Base-by-base conservation (phyloP, 2,113 vertebrate genomes). In the Microcebus lehilahytsara region DNA sequence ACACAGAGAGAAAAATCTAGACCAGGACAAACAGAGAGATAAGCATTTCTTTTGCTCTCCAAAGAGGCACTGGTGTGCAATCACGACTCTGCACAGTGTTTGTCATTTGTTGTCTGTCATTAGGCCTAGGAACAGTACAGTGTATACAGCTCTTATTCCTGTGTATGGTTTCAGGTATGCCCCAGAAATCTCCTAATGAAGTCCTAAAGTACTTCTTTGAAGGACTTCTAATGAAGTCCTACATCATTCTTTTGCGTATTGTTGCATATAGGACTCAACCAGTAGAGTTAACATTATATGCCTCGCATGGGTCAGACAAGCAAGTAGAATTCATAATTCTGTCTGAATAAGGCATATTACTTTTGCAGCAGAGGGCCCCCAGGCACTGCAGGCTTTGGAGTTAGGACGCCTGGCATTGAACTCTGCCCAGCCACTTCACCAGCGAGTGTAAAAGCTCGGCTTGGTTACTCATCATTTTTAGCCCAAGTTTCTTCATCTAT, bases 161-260 rank as follows among this genome's bases (percentile, higher is more conserved):
- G 11, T 80, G 27, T 71, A 19, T 84, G 16, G 32, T 79, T 84
- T 91, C 20, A 91, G 14, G 19, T 23, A 16, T 69, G 88, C 34
- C 17, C 56, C 51, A 93, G 85, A 51, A 84, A 66, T 78, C 72
- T 90, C 42, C 91, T 90, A 85, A 90, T 53, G 42, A 89, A 85
- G 64, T 80, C 51, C 25, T 0, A 9, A 89, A 78, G 64, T 49
- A 9, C 46, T 49, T 49, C 46, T 49, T 49, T 49, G 46, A 49
- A 49, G 46, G 8, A 49, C 46, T 49, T 49, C 46, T 49, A 49
- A 49, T 49, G 46, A 49, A 49, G 49, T 49, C 49, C 30, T n/a
- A 14, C 5, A 12, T 34, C 20, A 25, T 91, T 86, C 30, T 66
- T 79, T 49, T 64, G 60, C 32, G 6, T 90, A 13, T 66, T 56